Percentiles rank a stretch among this genome's conserved stretches.
These are phyloP conservation scores for Orius laevigatus DNA, from an alignment of 1,140 invertebrate genomes.

Conservation along the genomic window DNA sequence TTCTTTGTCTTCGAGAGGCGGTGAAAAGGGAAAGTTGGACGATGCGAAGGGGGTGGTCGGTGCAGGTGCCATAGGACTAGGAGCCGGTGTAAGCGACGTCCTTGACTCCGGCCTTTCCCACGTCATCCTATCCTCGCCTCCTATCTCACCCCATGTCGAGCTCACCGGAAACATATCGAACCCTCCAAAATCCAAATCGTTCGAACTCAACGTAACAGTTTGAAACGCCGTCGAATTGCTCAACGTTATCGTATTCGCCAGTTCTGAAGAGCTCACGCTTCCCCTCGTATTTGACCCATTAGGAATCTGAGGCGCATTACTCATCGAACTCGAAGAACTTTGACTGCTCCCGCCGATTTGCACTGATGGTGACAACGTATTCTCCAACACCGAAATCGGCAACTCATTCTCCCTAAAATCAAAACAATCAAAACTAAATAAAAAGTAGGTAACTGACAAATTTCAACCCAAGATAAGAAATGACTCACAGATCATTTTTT, in stretches of 20 bases:
- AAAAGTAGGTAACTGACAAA: constrained; percentile 18
- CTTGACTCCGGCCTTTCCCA: constrained; percentile 37
- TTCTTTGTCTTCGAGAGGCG: constrained; percentile 26
- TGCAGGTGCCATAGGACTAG: constrained; percentile 26
- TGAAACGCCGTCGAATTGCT: constrained; percentile 22
- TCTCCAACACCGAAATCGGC: constrained; percentile 7
- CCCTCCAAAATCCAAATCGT: constrained; percentile 26
- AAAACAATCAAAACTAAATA: constrained; percentile 11
- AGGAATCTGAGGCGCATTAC: not conserved
- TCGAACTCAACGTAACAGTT: constrained; percentile 26
- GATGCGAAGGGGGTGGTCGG: not conserved
- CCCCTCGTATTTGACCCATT: not conserved
- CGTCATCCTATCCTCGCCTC: constrained; percentile 20
- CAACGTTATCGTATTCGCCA: constrained; percentile 21
- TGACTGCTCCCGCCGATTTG: not conserved
- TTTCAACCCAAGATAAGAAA: too few species aligned
- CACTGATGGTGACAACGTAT: not conserved
- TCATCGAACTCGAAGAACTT: not conserved
- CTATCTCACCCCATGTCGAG: constrained; percentile 32
- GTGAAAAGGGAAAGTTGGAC: constrained; percentile 35
- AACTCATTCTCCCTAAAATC: constrained; percentile 34
- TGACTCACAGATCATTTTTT: too few species aligned
- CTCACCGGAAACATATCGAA: constrained; percentile 22
- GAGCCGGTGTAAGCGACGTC: constrained; percentile 31
- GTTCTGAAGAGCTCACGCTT: constrained; percentile 21